Conservation (phyloP, 2,113 vertebrate species). For the Pyrgilauda ruficollis region DNA sequence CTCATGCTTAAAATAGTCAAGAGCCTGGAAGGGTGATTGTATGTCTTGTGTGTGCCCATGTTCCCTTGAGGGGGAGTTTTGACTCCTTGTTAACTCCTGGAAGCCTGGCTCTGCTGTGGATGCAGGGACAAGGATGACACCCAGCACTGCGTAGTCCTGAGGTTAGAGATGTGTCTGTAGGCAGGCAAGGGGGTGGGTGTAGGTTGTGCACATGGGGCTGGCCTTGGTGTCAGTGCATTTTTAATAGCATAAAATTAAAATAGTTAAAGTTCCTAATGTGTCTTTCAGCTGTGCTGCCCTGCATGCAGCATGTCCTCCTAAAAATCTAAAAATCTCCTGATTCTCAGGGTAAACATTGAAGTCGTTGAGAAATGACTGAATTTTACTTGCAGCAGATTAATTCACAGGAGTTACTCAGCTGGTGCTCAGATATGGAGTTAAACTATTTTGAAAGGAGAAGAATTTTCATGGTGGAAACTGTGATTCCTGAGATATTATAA, state of each 20-base stretch:
- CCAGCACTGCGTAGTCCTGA: accelerated
- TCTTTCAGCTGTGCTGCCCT: neutral
- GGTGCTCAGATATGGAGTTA: neutral
- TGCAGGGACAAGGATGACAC: neutral
- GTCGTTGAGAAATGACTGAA: neutral
- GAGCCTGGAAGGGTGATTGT: neutral
- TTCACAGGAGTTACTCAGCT: neutral
- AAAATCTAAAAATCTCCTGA: neutral
- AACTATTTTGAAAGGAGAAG: neutral
- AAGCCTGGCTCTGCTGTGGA: neutral
- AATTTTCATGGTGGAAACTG: neutral
- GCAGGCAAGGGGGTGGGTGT: neutral
- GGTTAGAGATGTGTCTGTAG: neutral
- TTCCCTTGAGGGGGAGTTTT: neutral
- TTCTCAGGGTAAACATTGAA: neutral
- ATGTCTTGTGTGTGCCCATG: neutral
- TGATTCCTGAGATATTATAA: neutral
- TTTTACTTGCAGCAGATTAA: neutral
- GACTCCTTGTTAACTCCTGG: conserved; percentile 3
- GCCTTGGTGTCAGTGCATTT: neutral
- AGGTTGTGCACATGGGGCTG: neutral
- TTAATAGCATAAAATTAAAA: neutral
- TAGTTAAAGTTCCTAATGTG: neutral
- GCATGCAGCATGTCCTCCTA: neutral
- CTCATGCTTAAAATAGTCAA: neutral